Percentiles rank a stretch among this genome's conserved stretches.
phyloP scores from a whole-genome alignment of 2,888 invertebrate genomes.

The Diarsia brunnea region DNA sequence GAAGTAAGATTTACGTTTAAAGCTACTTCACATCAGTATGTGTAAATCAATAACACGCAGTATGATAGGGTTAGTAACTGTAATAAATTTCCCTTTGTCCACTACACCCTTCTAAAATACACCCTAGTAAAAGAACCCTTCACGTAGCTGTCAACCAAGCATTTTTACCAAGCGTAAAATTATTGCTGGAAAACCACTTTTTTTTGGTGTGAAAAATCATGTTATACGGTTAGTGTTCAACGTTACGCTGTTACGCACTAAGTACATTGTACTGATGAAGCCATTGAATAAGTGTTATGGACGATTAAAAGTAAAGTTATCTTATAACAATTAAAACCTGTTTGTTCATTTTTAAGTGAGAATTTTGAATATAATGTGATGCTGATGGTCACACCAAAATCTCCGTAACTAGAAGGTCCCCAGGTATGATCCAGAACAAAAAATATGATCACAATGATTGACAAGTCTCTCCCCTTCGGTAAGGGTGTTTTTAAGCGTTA shows the following conservation, averaged over 20 bases:
- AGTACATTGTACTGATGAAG: background rate
- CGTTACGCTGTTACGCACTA: background rate
- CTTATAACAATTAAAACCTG: background rate
- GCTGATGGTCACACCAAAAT: too few relatives aligned
- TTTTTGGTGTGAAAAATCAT: background rate
- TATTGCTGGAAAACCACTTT: background rate
- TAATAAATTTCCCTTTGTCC: background rate
- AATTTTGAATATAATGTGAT: background rate
- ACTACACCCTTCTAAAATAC: too few relatives aligned
- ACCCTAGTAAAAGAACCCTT: background rate
- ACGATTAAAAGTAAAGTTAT: background rate
- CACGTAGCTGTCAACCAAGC: background rate
- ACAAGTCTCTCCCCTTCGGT: background rate
- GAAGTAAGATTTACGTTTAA: too few relatives aligned
- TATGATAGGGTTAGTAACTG: background rate
- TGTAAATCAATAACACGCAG: background rate
- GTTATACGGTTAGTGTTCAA: background rate
- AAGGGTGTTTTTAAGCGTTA: background rate
- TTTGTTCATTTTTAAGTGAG: background rate
- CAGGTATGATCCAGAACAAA: background rate
- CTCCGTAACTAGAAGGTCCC: background rate
- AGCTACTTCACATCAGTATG: too few relatives aligned
- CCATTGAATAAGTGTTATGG: background rate
- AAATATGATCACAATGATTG: background rate
- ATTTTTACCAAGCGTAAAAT: background rate